Percentiles rank a stretch among this genome's conserved stretches.
Evolutionary conservation across 2,797 vertebrate genomes (phyloP).

Genomic region (Sebastiscus tertius): DNA sequence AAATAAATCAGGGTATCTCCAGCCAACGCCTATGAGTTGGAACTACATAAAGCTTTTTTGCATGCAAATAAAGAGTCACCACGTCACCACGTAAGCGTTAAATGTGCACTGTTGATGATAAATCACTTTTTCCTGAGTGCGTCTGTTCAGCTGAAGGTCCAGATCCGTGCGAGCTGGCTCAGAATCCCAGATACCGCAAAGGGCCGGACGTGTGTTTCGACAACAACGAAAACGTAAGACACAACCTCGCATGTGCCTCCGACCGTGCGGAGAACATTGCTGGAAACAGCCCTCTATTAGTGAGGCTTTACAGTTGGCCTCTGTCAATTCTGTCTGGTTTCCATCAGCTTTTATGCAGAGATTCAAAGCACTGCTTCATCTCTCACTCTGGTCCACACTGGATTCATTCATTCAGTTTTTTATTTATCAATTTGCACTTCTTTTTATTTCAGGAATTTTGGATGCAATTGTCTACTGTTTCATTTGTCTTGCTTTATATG

Average conservation of each 20-base stretch:
- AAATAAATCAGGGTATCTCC: not conserved
- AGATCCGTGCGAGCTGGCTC: slow-evolving; percentile 94
- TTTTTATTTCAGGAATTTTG: slow-evolving; percentile 29
- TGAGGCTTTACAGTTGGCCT: slow-evolving; percentile 46
- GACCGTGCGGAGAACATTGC: slow-evolving; percentile 64
- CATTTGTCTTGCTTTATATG: slow-evolving; percentile 10
- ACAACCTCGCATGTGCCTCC: slow-evolving; percentile 40
- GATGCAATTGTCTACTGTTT: slow-evolving; percentile 14
- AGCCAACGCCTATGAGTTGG: slow-evolving; percentile 2
- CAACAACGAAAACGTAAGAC: slow-evolving; percentile 91
- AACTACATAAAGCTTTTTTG: not conserved
- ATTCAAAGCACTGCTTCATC: slow-evolving; percentile 7
- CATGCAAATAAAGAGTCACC: slow-evolving; percentile 19
- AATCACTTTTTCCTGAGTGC: slow-evolving; percentile 62
- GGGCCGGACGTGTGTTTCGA: slow-evolving; percentile 97
- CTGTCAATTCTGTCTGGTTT: slow-evolving; percentile 59
- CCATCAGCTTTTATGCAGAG: slow-evolving; percentile 60
- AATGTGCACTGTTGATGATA: not conserved
- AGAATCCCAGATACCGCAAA: slow-evolving; percentile 96
- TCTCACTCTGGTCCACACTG: slow-evolving; percentile 11
- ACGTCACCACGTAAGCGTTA: slow-evolving; percentile 6
- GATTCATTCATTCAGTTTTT: slow-evolving; percentile 12
- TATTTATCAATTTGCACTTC: not conserved
- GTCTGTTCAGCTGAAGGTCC: slow-evolving; percentile 90
- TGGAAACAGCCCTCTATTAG: slow-evolving; percentile 34